Evolutionary conservation across 2,113 vertebrate species (phyloP).

Genomic region (Grantiella picta): DNA sequence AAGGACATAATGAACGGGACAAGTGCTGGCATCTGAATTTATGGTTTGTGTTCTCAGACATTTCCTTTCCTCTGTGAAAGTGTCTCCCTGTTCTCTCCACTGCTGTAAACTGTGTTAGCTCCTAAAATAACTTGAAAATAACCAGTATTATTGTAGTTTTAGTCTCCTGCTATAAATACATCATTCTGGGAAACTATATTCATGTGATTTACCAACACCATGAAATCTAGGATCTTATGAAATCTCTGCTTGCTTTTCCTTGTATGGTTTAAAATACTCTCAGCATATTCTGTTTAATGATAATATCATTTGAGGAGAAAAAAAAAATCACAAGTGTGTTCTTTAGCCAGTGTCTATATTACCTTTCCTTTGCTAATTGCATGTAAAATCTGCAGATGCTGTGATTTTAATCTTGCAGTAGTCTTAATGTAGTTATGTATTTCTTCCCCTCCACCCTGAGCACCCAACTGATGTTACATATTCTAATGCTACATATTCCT

Average conservation of each 20-base stretch:
- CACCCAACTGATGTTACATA: background rate
- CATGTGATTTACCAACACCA: background rate
- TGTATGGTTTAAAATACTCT: background rate
- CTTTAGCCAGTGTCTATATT: background rate
- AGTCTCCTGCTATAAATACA: slow-evolving; percentile 37
- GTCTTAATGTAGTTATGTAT: background rate
- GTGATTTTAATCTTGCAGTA: background rate
- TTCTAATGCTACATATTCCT: background rate
- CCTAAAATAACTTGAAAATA: slow-evolving; percentile 48
- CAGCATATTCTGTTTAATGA: background rate
- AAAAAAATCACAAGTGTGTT: background rate
- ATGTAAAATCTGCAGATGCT: background rate
- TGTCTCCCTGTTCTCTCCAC: background rate
- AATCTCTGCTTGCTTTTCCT: background rate
- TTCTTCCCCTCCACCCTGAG: background rate
- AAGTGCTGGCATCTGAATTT: background rate
- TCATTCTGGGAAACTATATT: slow-evolving; percentile 19
- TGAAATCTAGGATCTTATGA: background rate
- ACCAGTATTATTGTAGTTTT: background rate
- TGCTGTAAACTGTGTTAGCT: background rate
- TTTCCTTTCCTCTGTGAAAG: background rate
- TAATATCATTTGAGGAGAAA: background rate
- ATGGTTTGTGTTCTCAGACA: background rate
- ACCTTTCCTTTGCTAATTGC: background rate
- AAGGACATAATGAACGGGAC: background rate